Evolutionary conservation across 2,113 vertebrate genomes (phyloP).

Genomic region (Psephotus haematonotus): DNA sequence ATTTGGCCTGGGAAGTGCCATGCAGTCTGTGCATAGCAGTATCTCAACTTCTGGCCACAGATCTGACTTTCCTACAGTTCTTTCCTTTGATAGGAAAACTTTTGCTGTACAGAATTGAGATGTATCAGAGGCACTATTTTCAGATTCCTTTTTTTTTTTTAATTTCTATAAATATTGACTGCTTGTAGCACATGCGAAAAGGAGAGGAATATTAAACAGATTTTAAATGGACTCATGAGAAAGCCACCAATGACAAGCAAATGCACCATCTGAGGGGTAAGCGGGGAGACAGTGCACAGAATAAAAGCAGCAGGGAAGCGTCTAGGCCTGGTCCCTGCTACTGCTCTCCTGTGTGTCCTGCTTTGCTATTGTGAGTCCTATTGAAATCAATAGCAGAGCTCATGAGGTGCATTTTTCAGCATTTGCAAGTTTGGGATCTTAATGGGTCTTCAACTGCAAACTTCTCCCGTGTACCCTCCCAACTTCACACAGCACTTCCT

Average conservation of each 20-base stretch:
- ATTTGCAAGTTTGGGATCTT: not conserved
- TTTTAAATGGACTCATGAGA: not conserved
- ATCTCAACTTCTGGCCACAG: not conserved
- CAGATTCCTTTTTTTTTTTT: not conserved
- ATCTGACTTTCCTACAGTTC: not conserved
- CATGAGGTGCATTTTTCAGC: not conserved
- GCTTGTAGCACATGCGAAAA: not conserved
- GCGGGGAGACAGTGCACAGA: not conserved
- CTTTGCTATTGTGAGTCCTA: not conserved
- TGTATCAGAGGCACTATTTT: not conserved
- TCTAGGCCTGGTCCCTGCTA: not conserved
- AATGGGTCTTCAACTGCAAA: not conserved
- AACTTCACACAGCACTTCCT: not conserved
- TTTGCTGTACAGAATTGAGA: slow-evolving; percentile 17
- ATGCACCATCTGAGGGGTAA: not conserved
- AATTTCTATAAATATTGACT: not conserved
- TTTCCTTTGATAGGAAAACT: not conserved
- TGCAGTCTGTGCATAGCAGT: not conserved
- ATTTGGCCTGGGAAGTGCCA: not conserved
- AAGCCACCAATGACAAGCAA: not conserved
- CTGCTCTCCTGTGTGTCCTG: not conserved
- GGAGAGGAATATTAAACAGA: not conserved
- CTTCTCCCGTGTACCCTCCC: not conserved
- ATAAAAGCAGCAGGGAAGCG: slow-evolving; percentile 36
- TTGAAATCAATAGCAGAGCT: not conserved